Percentiles rank a stretch among this genome's conserved stretches.
Evolutionary conservation across 2,113 vertebrate species (phyloP).

Genomic region (Pituophis catenifer): DNA sequence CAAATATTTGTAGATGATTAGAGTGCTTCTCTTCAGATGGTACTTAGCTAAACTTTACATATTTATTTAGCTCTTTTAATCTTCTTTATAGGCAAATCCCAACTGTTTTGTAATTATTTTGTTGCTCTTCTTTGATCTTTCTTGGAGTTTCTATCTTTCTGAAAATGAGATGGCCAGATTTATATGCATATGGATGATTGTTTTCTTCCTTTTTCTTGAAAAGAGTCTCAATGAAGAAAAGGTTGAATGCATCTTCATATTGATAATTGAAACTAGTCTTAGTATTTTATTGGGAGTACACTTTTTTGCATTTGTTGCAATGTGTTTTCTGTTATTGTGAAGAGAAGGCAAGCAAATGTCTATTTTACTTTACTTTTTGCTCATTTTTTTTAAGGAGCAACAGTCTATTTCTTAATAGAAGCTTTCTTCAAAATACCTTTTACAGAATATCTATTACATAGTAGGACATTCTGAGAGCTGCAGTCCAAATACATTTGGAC

Average conservation of each 20-base stretch:
- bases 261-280: slow-evolving; percentile 11
- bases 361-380: slow-evolving; percentile 28
- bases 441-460: background rate
- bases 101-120: slow-evolving; percentile 59
- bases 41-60: slow-evolving; percentile 48
- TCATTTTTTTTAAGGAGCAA: slow-evolving; percentile 36
- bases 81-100: slow-evolving; percentile 56
- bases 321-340: slow-evolving; percentile 23
- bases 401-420: slow-evolving; percentile 43
- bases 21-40: slow-evolving; percentile 42
- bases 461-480: background rate
- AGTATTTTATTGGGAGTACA: background rate
- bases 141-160: slow-evolving; percentile 26
- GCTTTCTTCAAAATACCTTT: slow-evolving; percentile 36
- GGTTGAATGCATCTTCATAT: background rate
- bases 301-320: slow-evolving; percentile 7
- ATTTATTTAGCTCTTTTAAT: slow-evolving; percentile 67
- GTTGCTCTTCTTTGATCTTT: slow-evolving; percentile 48
- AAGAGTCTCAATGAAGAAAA: background rate
- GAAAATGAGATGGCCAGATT: slow-evolving; percentile 3
- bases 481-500: background rate
- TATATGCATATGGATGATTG: slow-evolving; percentile 8
- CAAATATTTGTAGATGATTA: slow-evolving; percentile 65
- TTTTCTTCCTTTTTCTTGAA: background rate
- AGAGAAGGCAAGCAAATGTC: slow-evolving; percentile 41